Base-by-base conservation (phyloP, 1,140 invertebrate species). In the Stratiolaelaps scimitus region DNA sequence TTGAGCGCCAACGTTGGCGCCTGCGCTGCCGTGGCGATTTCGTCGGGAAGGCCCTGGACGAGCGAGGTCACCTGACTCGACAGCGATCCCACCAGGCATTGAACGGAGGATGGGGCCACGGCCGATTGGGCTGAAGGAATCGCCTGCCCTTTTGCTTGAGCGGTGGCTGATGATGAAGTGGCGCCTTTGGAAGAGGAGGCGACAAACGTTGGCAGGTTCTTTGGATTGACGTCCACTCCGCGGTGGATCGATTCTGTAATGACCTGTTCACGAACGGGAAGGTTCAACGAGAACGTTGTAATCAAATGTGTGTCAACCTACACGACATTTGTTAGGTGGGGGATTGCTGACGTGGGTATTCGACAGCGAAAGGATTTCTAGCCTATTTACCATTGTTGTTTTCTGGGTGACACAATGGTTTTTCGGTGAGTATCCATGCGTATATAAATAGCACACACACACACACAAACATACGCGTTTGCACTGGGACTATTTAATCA, bases 171-270 rank as follows among this genome's bases (percentile, higher is more conserved):
- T 26, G 53, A 60, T 20, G 23, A 17, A 6, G 53, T 60, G 13
- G 53, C 53, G 34, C 34, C 10, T 40, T 40, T 40, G 17, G 26
- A 26, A 10, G 26, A 29, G 15, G 34, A 34, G 34, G 53, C 26
- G 13, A 34, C 34, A 34, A 60, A 60, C 5, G 53, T 29, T 5
- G 53, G 53, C 15, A 60, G 34, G 53, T 60, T 60, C 53, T 20
- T 60, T 15, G 53, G 53, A 60, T 26, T 29, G 10, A 60, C 23
- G 10, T 60, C 53, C 4, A 60, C 53, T 1, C 53, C 53, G 26
- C 53, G 26, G 4, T 60, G 53, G 20, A 60, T 60, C 26, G 53
- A 60, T 17, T 60, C 53, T 2, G 53, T 60, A 4, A 60, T 60
- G 2, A 60, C 53, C 53, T 60, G 53, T 48, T 19, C 26, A 60